A percentile compares a stretch with the other conserved stretches of the same genome.
These are phyloP conservation scores for Anisognathus igniventris DNA, from an alignment of 2,797 vertebrate species.

Conservation along the genomic window DNA sequence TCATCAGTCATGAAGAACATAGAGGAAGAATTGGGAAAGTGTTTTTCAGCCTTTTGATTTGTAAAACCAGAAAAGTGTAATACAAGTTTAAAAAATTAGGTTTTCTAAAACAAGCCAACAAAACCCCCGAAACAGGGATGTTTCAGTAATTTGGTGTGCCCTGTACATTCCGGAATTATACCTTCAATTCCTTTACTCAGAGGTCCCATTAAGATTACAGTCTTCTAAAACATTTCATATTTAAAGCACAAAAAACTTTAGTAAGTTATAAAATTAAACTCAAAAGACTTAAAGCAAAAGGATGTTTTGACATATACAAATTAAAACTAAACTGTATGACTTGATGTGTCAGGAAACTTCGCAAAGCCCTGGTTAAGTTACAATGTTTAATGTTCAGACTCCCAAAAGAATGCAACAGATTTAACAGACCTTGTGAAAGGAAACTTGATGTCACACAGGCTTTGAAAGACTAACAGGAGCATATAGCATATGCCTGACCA, in stretches of 20 bases:
- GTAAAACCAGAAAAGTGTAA: neutral
- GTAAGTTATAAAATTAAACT: neutral
- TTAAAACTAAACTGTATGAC: neutral
- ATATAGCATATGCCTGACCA: neutral
- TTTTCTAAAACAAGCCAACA: neutral
- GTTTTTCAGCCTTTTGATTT: neutral
- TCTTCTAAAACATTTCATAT: neutral
- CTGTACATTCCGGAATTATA: neutral
- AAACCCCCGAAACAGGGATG: neutral
- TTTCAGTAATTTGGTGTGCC: neutral
- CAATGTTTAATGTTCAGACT: neutral
- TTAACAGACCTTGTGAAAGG: neutral
- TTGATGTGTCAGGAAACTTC: neutral
- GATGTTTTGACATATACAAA: neutral
- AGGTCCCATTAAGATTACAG: neutral
- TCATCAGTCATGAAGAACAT: neutral
- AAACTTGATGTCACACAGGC: neutral
- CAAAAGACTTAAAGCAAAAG: neutral
- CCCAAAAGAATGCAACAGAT: neutral
- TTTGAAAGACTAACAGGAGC: neutral
- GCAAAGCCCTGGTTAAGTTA: neutral
- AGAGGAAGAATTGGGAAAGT: neutral
- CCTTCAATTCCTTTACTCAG: neutral
- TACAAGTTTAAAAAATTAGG: neutral
- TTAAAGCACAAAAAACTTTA: neutral